Conservation (phyloP, 1,140 invertebrate species). For the Uloborus diversus region DNA sequence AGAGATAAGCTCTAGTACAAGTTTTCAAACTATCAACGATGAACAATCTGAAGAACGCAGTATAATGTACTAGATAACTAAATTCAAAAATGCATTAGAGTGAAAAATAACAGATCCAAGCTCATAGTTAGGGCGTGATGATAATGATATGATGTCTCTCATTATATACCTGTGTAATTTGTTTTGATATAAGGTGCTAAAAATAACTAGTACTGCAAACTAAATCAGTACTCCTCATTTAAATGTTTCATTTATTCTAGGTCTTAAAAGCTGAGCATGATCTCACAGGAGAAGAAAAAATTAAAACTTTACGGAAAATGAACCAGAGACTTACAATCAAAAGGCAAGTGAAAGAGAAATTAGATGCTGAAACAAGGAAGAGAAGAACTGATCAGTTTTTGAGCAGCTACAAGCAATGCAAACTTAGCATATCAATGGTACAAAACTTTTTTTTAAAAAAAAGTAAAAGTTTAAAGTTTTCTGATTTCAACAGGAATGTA, state of each 20-base stretch:
- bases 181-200: background rate
- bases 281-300: constrained; percentile 13
- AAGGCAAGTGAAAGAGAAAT: constrained; percentile 26
- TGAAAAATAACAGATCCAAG: background rate
- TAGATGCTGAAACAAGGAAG: constrained; percentile 26
- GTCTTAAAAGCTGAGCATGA: constrained; percentile 19
- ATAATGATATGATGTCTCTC: background rate
- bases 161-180: background rate
- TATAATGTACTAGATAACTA: background rate
- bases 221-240: background rate
- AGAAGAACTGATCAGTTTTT: constrained; percentile 11
- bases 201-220: background rate
- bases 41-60: too few species aligned
- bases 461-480: background rate
- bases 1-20: too few species aligned
- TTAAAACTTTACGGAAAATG: constrained; percentile 38
- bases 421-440: constrained; percentile 25
- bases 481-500: background rate
- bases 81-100: background rate
- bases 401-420: background rate
- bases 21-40: too few species aligned
- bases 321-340: constrained; percentile 39
- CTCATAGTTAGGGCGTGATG: background rate
- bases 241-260: background rate
- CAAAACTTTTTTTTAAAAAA: background rate